Base-by-base conservation (phyloP, 92 coral and sea anemone species). In the Diadumene lineata region DNA sequence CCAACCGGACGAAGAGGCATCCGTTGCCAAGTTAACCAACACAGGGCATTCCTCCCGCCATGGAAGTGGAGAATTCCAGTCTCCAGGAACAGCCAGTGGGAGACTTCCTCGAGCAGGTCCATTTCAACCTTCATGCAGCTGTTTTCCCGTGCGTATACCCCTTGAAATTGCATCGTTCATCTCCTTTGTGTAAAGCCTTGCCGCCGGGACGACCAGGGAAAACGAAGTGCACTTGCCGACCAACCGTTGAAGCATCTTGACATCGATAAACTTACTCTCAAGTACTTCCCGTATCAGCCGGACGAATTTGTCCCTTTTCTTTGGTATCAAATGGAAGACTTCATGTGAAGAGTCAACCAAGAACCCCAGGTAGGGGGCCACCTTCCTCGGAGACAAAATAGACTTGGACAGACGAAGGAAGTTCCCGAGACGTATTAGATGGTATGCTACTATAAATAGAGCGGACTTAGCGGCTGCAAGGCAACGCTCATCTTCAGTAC, bases 171-270 rank as follows among this genome's bases (percentile, higher is more conserved):
- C n/a, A n/a, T n/a, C n/a, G n/a, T n/a, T n/a, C n/a, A 82, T 82
- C 27, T 77, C 77, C 30, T 76, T 66, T 13, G 73, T 82, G 53
- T 76, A 76, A 6, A 82, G 56, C 50, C 27, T 50, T 25, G 87
- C 87, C 21, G 70, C 87, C 2, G 86, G 86, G 22, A 74, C 74
- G 7, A 79, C 86, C 53, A 68, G 4, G 46, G 81, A 64, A 57
- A 81, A 81, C 16, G 86, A 81, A 32, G 56, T 66, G 44, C 82
- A 81, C 34, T 75, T 81, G 26, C 86, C 83, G 19, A 30, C 82
- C 1, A 82, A 67, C 22, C 87, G 81, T 30, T 76, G 86, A n/a
- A 75, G 69, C 23, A 67, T 77, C 56, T 77, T 77, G 24, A 67
- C 75, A 16, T 55, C 18, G 18, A 67, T 75, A 27, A 31, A 73